Evolutionary conservation across 2,113 vertebrate species (phyloP).

Genomic region (Proterorhinus semilunaris): DNA sequence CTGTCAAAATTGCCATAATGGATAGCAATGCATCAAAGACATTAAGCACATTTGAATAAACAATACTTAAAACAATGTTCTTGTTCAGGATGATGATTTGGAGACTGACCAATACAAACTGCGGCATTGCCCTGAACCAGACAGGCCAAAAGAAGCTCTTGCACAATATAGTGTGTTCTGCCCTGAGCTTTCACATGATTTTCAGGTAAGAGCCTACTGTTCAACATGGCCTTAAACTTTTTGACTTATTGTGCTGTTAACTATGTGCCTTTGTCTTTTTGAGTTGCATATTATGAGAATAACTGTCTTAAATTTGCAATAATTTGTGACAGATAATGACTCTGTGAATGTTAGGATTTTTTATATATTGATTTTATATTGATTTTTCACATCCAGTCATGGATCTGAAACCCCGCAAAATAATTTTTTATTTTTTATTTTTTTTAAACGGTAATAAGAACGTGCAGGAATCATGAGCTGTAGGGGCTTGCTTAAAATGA

Average conservation of each 20-base stretch:
- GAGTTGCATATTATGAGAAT: too few species aligned
- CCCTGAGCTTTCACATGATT: constrained; percentile 78
- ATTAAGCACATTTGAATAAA: neutral
- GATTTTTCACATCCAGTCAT: too few species aligned
- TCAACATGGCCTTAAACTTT: neutral
- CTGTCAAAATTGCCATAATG: neutral
- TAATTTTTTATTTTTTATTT: too few species aligned
- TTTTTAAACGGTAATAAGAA: neutral
- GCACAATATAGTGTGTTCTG: constrained; percentile 80
- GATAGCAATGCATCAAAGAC: neutral
- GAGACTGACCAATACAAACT: constrained; percentile 86
- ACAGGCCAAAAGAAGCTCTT: constrained; percentile 80
- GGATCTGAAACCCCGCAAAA: too few species aligned
- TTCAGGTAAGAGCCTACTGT: constrained; percentile 73
- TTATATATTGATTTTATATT: too few species aligned
- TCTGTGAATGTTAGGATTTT: too few species aligned
- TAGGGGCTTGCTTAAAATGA: neutral
- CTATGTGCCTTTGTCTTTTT: too few species aligned
- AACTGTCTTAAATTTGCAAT: too few species aligned
- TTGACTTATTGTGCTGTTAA: too few species aligned
- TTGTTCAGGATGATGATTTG: constrained; percentile 85
- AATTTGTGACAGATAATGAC: too few species aligned
- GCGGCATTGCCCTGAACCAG: constrained; percentile 69
- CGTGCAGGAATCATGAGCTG: neutral
- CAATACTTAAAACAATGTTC: neutral